A percentile compares a stretch with the other conserved stretches of the same genome.
Evolutionary conservation across 2,888 invertebrate genomes (phyloP).

Genomic region (Eupeodes latifasciatus): DNA sequence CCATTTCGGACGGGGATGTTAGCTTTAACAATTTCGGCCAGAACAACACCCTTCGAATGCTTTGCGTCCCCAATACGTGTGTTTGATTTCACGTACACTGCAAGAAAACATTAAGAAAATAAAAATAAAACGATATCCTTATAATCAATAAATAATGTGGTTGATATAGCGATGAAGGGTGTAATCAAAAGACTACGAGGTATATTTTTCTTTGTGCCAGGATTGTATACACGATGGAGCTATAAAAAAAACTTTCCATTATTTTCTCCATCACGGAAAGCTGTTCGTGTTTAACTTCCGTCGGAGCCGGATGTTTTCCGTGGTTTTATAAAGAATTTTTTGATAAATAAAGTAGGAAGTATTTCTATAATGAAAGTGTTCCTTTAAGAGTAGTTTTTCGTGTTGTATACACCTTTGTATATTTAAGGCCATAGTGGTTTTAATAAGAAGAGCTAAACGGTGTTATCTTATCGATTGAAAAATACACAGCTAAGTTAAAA

Average conservation of each 20-base stretch:
- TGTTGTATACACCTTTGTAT: background rate
- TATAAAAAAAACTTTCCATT: constrained; percentile 22
- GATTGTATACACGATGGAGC: constrained; percentile 22
- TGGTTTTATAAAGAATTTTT: constrained; percentile 26
- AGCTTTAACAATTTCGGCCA: constrained; percentile 93
- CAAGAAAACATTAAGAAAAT: constrained; percentile 29
- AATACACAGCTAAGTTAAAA: no score
- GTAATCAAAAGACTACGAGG: constrained; percentile 15
- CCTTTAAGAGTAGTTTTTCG: background rate
- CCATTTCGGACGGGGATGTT: constrained; percentile 97
- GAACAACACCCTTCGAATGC: constrained; percentile 92
- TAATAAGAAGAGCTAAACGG: no score
- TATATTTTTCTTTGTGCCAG: background rate
- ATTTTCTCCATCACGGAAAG: constrained; percentile 8
- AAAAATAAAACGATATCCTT: constrained; percentile 35
- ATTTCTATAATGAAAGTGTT: constrained; percentile 16
- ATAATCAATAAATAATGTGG: constrained; percentile 50
- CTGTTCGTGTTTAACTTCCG: constrained; percentile 33
- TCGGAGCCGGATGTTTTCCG: constrained; percentile 26
- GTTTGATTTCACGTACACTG: constrained; percentile 94
- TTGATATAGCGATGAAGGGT: constrained; percentile 22
- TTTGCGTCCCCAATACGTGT: constrained; percentile 91
- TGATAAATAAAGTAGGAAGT: background rate
- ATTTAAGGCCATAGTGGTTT: no score
- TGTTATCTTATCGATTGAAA: no score